These are phyloP conservation scores for Anaspis maculata DNA, from an alignment of 2,888 invertebrate species.

Conservation along the genomic window DNA sequence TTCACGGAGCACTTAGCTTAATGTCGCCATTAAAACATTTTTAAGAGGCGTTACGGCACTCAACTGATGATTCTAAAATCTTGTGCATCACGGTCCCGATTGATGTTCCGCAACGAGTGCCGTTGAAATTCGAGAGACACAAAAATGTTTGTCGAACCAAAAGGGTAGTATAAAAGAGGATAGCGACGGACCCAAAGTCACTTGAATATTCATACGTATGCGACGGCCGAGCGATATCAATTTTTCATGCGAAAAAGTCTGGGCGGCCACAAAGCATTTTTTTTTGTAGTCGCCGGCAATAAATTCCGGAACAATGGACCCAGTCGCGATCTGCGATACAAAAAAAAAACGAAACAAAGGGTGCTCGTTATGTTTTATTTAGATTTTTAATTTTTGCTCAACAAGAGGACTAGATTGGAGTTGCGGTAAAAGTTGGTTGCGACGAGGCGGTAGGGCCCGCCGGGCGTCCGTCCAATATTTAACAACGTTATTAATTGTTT, in stretches of 20 bases:
- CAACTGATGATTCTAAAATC: too few relatives aligned
- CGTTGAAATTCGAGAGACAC: too few relatives aligned
- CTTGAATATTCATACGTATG: too few relatives aligned
- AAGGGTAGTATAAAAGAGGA: too few relatives aligned
- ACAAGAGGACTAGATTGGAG: constrained; percentile 31
- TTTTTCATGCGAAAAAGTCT: constrained; percentile 23
- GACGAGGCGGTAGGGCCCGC: constrained; percentile 24
- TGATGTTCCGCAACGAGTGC: too few relatives aligned
- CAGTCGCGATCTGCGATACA: constrained; percentile 34
- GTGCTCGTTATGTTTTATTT: constrained; percentile 38
- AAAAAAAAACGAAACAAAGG: constrained; percentile 29
- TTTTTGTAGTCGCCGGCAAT: constrained; percentile 27
- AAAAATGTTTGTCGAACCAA: too few relatives aligned
- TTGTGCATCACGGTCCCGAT: too few relatives aligned
- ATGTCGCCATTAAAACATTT: too few relatives aligned
- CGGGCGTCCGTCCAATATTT: constrained; percentile 28
- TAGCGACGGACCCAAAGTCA: too few relatives aligned
- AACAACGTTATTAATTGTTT: constrained; percentile 37
- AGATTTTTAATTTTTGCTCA: constrained; percentile 37
- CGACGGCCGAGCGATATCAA: constrained; percentile 17
- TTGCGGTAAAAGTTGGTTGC: constrained; percentile 20
- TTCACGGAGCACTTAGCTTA: too few relatives aligned
- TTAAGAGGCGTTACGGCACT: too few relatives aligned
- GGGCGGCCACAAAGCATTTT: constrained; percentile 21
- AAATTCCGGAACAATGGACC: constrained; percentile 38